Evolutionary conservation across 2,888 invertebrate genomes (phyloP).

Genomic region (Drosophila cognata): DNA sequence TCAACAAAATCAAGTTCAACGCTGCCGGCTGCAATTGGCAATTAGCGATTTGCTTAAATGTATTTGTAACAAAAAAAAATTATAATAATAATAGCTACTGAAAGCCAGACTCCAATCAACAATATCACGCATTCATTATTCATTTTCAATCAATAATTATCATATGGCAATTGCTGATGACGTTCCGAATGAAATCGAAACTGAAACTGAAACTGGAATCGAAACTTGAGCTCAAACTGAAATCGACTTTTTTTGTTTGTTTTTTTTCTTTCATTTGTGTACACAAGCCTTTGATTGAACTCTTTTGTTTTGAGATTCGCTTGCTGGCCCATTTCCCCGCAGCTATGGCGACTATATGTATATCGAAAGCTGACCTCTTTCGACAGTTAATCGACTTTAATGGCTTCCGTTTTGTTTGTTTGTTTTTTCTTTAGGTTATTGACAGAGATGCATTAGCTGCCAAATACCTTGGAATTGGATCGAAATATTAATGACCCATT

Average conservation of each 20-base stretch:
- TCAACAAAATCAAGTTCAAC: slow-evolving; percentile 40
- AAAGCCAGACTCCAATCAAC: slow-evolving; percentile 34
- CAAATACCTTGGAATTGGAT: slow-evolving; percentile 34
- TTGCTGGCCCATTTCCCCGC: slow-evolving; percentile 13
- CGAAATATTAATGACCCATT: background rate
- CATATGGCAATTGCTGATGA: slow-evolving; percentile 41
- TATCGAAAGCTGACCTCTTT: slow-evolving; percentile 17
- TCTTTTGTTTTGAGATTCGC: slow-evolving; percentile 51
- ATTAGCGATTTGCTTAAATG: slow-evolving; percentile 58
- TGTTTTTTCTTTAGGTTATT: slow-evolving; percentile 30
- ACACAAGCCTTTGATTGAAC: slow-evolving; percentile 50
- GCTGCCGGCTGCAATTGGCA: slow-evolving; percentile 64
- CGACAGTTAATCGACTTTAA: slow-evolving; percentile 42
- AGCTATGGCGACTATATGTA: no score
- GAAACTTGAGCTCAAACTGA: slow-evolving; percentile 15
- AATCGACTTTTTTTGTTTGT: background rate
- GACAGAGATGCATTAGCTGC: slow-evolving; percentile 39
- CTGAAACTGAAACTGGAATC: slow-evolving; percentile 1
- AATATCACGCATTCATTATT: slow-evolving; percentile 61
- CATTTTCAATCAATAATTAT: slow-evolving; percentile 60
- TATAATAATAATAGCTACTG: slow-evolving; percentile 1
- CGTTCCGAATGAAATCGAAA: slow-evolving; percentile 3
- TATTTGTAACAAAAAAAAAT: slow-evolving; percentile 46
- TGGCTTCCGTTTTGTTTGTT: slow-evolving; percentile 20
- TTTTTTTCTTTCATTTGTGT: slow-evolving; percentile 36